Evolutionary conservation across 1,140 invertebrate genomes (phyloP), one percentile per base, ranked within the genome.

Genomic region (Brachionus manjavacas): DNA sequence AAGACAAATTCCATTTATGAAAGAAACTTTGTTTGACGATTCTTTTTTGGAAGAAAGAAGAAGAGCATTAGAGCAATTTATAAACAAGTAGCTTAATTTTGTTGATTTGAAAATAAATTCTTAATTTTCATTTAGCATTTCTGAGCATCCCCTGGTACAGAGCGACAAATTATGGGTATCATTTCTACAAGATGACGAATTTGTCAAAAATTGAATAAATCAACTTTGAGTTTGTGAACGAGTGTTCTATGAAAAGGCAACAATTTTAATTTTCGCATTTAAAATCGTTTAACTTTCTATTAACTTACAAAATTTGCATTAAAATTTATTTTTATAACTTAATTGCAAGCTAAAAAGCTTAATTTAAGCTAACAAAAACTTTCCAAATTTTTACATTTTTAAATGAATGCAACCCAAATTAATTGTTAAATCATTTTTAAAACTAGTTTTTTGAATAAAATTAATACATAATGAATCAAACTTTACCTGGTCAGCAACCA

Each of bases 21-120:
- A 94, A 11, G 97, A 99, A 89, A 97, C 99, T 92, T 97, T 99
- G 87, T 99, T 97, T 91, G 97, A 99, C 90, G 97, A 99, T 89
- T 96, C 97, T 87, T 99, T 99, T 91, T 99, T 99, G 88, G 98
- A 99, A 91, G 96, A 99, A 86, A 92, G 98, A 87, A 93, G 96
- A 89, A 98, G 98, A 93, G 96, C 96, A 85, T 91, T 99, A 85
- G 97, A 99, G 92, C 92, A 94, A 87, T 99, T 99, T 91, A 94
- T 99, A 86, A 99, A 99, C 91, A 99, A 99, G 94, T 81, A 35
- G 31, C 31, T 7, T 4, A 35, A 35, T 35, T 35, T 35, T 4
- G 7, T 35, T 35, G 31, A 35, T 35, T 35, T 35, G 31, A 35
- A 35, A 35, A 35, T 35, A 6, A 35, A 35, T 8, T 35, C 8